Evolutionary conservation across 2,888 invertebrate genomes (phyloP), one percentile per base, ranked within the genome.

Genomic region (Beris chalybata): DNA sequence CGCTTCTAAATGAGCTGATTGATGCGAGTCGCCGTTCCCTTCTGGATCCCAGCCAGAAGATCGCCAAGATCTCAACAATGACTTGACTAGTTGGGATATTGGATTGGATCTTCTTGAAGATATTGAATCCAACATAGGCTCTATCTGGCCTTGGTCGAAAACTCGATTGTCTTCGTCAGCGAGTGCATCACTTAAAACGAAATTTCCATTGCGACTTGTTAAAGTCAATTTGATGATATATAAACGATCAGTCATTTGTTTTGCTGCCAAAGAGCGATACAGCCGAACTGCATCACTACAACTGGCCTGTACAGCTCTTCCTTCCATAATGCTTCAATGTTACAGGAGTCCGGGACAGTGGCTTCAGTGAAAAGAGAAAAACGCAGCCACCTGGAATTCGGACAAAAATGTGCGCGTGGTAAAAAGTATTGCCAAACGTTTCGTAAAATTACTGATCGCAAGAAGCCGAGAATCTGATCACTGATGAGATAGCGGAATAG

Each of bases 171-270:
- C 56, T 30, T 44, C 43, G 29, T 11, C 54, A 53, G 7, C 22
- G 55, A 56, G 56, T 56, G 56, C 56, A 56, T 56, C 56, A 56
- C 56, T 56, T 56, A 56, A 38, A 56, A 30, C 45, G 47, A 48
- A 58, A 45, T 58, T 38, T 58, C 58, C 58, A 58, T 43, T 44
- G 45, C 43, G 58, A 48, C 58, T 47, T 58, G 47, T 45, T 58
- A 48, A 47, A 47, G 58, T 58, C 58, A 58, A 58, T 58, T 58
- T 58, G 58, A 48, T 47, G 58, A 58, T 45, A 45, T 58, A 47
- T 58, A 47, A 48, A 47, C 58, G 58, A 45, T 56, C 56, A 56
- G 56, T 56, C 56, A 56, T 56, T 56, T 56, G 56, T 56, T 56
- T 56, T 56, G 56, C 56, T 56, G 56, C 56, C 56, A 56, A 44